phyloP scores from a whole-genome alignment of 2,113 vertebrate species.

The Nanger granti region DNA sequence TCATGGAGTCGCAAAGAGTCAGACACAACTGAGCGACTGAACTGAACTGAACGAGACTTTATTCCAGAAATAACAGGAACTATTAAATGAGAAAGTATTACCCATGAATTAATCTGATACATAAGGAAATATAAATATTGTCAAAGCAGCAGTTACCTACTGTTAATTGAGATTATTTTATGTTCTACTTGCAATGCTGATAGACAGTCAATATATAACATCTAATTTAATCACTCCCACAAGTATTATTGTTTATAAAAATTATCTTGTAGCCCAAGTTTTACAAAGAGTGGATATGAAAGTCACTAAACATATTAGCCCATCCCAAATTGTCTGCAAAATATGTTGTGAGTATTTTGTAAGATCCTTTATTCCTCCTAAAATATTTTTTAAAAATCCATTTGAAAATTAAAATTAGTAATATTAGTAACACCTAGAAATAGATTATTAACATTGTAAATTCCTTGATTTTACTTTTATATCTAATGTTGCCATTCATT shows the following conservation, averaged over 20 bases:
- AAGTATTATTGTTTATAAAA: not conserved
- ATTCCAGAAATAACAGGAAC: not conserved
- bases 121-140: not conserved
- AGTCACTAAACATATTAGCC: not conserved
- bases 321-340: not conserved
- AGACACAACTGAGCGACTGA: accelerated
- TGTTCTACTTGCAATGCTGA: not conserved
- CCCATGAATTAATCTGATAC: not conserved
- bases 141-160: not conserved
- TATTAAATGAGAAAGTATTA: not conserved
- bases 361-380: not conserved
- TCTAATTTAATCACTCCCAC: not conserved
- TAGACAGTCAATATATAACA: not conserved
- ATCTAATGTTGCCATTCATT: not conserved
- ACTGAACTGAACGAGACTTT: not conserved
- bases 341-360: not conserved
- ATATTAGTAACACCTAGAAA: not conserved
- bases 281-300: not conserved
- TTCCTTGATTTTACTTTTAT: not conserved
- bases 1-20: not conserved
- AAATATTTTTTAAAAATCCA: not conserved
- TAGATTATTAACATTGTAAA: not conserved
- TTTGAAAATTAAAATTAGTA: not conserved
- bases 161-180: not conserved
- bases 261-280: not conserved